Percentiles rank a stretch among this genome's conserved stretches.
These are phyloP conservation scores for Trichonephila inaurata DNA, from an alignment of 1,140 invertebrate species.

Conservation along the genomic window DNA sequence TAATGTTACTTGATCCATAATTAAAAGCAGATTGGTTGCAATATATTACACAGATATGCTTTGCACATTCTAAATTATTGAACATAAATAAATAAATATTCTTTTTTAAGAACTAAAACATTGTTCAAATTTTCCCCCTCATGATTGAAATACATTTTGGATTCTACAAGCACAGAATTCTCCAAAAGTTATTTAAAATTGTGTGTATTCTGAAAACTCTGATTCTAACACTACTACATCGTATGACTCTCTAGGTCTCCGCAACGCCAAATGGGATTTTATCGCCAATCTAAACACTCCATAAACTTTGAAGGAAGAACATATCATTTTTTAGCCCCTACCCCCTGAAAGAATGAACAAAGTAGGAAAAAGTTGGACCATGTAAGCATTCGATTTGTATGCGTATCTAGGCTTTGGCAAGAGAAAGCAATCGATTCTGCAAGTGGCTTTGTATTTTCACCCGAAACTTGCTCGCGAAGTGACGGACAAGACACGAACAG, in stretches of 20 bases:
- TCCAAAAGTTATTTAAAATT: not conserved
- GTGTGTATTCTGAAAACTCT: not conserved
- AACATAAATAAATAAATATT: no score
- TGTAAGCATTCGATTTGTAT: conserved; percentile 55
- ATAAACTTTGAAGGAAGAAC: not conserved
- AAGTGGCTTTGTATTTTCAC: conserved; percentile 53
- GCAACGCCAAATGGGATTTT: conserved; percentile 26
- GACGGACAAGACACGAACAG: conserved; percentile 39
- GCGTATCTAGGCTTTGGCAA: conserved; percentile 13
- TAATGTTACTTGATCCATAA: no score
- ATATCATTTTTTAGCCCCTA: conserved; percentile 21
- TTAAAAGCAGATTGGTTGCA: no score
- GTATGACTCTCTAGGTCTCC: not conserved
- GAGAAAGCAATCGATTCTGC: conserved; percentile 35
- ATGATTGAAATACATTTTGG: no score
- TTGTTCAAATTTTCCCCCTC: no score
- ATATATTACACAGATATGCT: no score
- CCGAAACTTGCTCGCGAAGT: conserved; percentile 33
- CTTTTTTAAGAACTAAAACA: no score
- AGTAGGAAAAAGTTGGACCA: not conserved
- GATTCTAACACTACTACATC: not conserved
- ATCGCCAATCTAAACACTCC: conserved; percentile 8
- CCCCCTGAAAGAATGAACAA: conserved; percentile 16
- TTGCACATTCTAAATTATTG: no score
- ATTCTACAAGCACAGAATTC: no score